Base-by-base conservation (phyloP, 2,113 vertebrate genomes). In the Tragelaphus scriptus region DNA sequence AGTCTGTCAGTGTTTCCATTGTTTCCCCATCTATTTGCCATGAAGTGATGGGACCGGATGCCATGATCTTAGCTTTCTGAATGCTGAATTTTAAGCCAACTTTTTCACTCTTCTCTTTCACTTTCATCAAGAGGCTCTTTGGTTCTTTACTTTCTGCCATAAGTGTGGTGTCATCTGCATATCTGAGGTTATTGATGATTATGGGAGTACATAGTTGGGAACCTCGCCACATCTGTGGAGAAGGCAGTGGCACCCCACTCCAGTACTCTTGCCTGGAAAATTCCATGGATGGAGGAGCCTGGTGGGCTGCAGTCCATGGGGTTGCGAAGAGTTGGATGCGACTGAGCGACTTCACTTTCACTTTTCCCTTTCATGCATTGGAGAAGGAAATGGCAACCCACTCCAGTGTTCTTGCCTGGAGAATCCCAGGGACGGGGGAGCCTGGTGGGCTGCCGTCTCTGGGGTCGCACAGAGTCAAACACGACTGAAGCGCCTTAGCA, bases 241-340 rank as follows among this genome's bases (percentile, higher is more conserved):
- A 63, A 63, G 61, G 28, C 61, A 63, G 28, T 63, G 61, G 61
- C 28, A 63, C 28, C 61, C 14, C 28, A 63, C 28, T 30, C 28
- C 61, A 63, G 28, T 30, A 7, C 5, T 30, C 13, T 63, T 63
- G 59, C 59, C 28, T 63, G 5, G 59, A 63, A 30, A 63, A 30
- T 63, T 12, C 59, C 26, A 63, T 14, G 2, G 59, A 30, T 7
- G 59, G 59, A 30, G 28, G 6, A 63, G 6, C 59, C 59, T 63
- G 28, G 59, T 63, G 6, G 13, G 5, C 28, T 15, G 6, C 28
- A 30, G 59, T 30, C 26, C 13, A 7, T 15, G 59, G 28, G 28
- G 28, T 63, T 0, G 5, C 1, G 1, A 61, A 30, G 59, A 63
- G 59, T 63, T 5, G 2, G 59, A 63, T 12, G 30, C 13, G 1